Percentiles rank a stretch among this genome's conserved stretches.
phyloP scores from a whole-genome alignment of 1,140 invertebrate species.

The Musca vetustissima region DNA sequence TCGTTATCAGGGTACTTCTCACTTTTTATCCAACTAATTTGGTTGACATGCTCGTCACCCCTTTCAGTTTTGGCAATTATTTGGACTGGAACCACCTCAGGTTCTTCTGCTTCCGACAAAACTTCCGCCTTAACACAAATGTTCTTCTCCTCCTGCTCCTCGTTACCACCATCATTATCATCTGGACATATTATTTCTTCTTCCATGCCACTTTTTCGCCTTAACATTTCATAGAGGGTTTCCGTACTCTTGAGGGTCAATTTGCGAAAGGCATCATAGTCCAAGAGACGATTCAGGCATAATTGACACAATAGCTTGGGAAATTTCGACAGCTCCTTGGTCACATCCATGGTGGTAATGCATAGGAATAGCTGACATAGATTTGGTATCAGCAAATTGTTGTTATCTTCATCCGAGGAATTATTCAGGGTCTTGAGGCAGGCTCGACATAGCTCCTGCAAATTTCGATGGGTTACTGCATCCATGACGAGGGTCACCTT shows the following conservation, averaged over 20 bases:
- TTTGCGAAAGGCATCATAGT: conserved; percentile 40
- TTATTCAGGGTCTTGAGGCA: conserved; percentile 38
- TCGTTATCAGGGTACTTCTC: neutral
- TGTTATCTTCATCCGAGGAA: conserved; percentile 22
- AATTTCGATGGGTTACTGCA: conserved; percentile 29
- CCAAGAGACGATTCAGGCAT: conserved; percentile 41
- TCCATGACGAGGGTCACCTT: too few relatives aligned
- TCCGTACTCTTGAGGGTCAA: conserved; percentile 35
- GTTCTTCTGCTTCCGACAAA: too few relatives aligned
- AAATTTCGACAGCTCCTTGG: conserved; percentile 35
- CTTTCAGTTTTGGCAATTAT: too few relatives aligned
- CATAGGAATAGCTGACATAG: conserved; percentile 33
- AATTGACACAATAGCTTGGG: conserved; percentile 41
- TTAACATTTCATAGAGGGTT: conserved; percentile 29
- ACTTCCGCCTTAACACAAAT: neutral
- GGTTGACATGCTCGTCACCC: too few relatives aligned
- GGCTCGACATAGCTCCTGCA: conserved; percentile 45
- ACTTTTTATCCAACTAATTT: too few relatives aligned
- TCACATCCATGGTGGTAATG: conserved; percentile 41
- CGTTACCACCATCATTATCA: conserved; percentile 1
- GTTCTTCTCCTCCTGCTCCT: neutral
- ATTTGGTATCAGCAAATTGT: conserved; percentile 25
- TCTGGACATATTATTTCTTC: too few relatives aligned
- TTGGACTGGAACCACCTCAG: too few relatives aligned
- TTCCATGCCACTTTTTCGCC: neutral